Percentiles rank a stretch among this genome's conserved stretches.
These are phyloP conservation scores for Hemitrygon akajei DNA, from an alignment of 2,797 vertebrate species.

Conservation along the genomic window DNA sequence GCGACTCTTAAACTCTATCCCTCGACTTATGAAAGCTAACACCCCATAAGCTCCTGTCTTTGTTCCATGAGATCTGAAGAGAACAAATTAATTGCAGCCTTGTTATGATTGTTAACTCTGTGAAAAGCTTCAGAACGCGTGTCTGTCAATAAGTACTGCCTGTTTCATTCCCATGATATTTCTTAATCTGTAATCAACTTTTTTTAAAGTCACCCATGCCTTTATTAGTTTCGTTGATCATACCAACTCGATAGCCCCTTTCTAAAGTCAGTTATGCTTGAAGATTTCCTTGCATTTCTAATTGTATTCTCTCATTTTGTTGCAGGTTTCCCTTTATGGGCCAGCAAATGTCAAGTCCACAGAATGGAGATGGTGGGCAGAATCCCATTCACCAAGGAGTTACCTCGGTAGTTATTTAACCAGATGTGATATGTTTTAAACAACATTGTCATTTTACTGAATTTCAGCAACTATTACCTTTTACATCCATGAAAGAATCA, in stretches of 20 bases:
- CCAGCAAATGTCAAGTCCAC: constrained; percentile 57
- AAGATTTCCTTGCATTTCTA: neutral
- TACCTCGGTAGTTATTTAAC: constrained; percentile 66
- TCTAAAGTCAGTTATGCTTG: neutral
- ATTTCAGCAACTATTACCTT: neutral
- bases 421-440: neutral
- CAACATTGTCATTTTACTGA: neutral
- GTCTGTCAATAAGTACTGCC: too few species aligned
- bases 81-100: too few species aligned
- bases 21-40: too few species aligned
- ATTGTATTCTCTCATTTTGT: constrained; percentile 4
- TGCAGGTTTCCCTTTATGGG: constrained; percentile 75
- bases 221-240: too few species aligned
- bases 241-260: neutral
- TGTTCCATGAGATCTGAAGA: too few species aligned
- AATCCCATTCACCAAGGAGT: constrained; percentile 70
- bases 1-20: too few species aligned
- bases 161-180: too few species aligned
- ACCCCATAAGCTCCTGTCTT: too few species aligned
- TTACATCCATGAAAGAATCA: neutral
- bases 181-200: too few species aligned
- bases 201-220: too few species aligned
- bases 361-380: constrained; percentile 60
- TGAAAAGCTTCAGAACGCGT: too few species aligned
- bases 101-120: too few species aligned